phyloP scores from a whole-genome alignment of 2,888 invertebrate species.

The Ophion ventricosus region DNA sequence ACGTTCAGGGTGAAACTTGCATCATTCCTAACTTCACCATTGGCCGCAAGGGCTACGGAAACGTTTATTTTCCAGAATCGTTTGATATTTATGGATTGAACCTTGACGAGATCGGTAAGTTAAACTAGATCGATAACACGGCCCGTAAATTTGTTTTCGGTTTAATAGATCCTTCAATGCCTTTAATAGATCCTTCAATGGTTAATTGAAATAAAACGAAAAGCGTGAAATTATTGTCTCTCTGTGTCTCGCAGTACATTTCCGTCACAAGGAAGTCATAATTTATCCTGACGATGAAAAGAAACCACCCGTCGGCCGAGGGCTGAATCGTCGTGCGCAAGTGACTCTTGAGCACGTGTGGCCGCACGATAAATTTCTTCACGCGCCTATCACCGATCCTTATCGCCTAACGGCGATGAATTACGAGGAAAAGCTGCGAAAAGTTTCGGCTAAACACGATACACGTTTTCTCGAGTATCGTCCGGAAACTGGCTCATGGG shows the following conservation, averaged over 20 bases:
- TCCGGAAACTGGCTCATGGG: constrained; percentile 98
- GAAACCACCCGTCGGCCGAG: constrained; percentile 95
- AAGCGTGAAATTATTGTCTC: not conserved
- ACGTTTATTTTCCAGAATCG: constrained; percentile 92
- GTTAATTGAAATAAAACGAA: not conserved
- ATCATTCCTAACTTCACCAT: constrained; percentile 94
- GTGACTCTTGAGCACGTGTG: constrained; percentile 97
- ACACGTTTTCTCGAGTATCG: constrained; percentile 97
- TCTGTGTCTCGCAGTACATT: constrained; percentile 88
- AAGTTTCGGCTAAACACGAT: constrained; percentile 93
- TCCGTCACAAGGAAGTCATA: constrained; percentile 96
- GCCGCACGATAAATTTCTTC: constrained; percentile 94
- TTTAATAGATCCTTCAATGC: not conserved
- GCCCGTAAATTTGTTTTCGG: not conserved
- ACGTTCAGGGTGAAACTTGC: constrained; percentile 90
- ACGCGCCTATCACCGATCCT: constrained; percentile 91
- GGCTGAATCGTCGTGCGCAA: constrained; percentile 95
- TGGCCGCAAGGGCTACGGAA: constrained; percentile 95
- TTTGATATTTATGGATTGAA: constrained; percentile 94
- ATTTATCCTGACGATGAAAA: constrained; percentile 95
- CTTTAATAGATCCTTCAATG: not conserved
- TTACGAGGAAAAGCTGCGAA: constrained; percentile 93
- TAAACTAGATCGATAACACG: not conserved
- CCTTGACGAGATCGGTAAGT: constrained; percentile 91
- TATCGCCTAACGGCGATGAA: constrained; percentile 91